These are phyloP conservation scores for Malaclemys terrapin DNA, from an alignment of 2,113 vertebrate species.

Conservation along the genomic window DNA sequence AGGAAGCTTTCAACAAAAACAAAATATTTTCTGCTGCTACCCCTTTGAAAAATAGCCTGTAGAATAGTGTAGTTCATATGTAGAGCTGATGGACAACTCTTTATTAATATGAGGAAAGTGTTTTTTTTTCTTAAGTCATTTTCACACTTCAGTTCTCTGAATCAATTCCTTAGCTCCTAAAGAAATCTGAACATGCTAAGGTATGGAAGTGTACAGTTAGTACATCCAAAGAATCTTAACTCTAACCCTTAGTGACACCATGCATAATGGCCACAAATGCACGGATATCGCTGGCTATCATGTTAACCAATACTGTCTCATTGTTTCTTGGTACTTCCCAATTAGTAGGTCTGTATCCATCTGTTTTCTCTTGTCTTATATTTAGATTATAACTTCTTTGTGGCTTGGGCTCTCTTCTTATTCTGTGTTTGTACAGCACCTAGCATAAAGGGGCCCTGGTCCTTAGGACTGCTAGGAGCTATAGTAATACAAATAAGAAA, in stretches of 20 bases:
- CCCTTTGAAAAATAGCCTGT: background rate
- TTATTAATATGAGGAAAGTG: rapidly evolving
- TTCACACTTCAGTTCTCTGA: background rate
- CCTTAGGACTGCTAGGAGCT: background rate
- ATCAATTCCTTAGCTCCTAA: background rate
- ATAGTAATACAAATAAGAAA: background rate
- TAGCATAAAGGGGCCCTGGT: background rate
- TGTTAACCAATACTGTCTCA: background rate
- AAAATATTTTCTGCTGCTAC: rapidly evolving
- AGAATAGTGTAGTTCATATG: background rate
- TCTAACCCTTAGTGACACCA: background rate
- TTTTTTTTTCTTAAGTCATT: background rate
- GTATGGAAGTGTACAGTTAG: background rate
- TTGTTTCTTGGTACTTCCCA: background rate
- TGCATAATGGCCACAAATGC: too few relatives aligned
- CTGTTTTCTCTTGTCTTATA: background rate
- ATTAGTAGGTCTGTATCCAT: background rate
- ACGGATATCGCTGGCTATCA: background rate
- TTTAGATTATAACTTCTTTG: background rate
- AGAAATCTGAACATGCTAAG: background rate
- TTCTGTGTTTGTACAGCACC: background rate
- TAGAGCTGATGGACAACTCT: background rate
- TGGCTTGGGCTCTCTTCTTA: background rate
- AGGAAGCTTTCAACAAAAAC: background rate
- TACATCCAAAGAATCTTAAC: background rate